Evolutionary conservation across 2,113 vertebrate species (phyloP).

Genomic region (Pyxicephalus adspersus): DNA sequence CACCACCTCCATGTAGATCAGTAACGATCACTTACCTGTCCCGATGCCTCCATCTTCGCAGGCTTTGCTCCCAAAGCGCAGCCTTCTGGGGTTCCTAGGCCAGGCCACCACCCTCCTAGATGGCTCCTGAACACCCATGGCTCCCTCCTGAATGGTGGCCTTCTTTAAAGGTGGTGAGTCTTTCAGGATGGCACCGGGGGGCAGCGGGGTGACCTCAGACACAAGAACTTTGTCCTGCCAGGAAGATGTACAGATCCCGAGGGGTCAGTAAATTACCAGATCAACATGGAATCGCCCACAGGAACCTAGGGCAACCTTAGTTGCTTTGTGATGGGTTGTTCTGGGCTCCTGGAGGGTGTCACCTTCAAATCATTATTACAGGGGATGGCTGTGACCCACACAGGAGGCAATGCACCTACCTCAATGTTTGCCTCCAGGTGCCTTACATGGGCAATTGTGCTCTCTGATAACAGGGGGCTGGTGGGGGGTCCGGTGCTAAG

Average conservation of each 20-base stretch:
- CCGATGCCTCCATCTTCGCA: constrained; percentile 53
- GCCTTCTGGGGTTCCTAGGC: constrained; percentile 62
- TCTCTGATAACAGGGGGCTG: constrained; percentile 59
- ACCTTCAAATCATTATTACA: no score
- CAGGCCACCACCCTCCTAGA: constrained; percentile 34
- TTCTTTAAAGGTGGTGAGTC: constrained; percentile 40
- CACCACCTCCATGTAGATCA: no score
- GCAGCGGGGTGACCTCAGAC: constrained; percentile 49
- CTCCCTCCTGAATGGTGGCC: constrained; percentile 9
- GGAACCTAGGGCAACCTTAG: no score
- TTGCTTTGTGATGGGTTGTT: no score
- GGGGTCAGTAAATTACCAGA: no score
- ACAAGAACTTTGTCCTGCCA: constrained; percentile 56
- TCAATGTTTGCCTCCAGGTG: neutral
- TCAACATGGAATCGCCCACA: no score
- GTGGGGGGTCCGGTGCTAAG: constrained; percentile 53
- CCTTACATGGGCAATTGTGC: constrained; percentile 57
- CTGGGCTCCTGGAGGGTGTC: no score
- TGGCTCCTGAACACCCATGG: constrained; percentile 24
- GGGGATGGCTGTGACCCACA: no score
- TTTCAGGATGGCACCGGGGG: constrained; percentile 32
- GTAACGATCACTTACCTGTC: constrained; percentile 63
- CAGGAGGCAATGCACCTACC: neutral
- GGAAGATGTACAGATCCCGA: neutral
- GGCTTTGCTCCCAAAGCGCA: constrained; percentile 64